These are phyloP conservation scores for Avahi laniger DNA, from an alignment of 2,797 vertebrate species.

Conservation along the genomic window DNA sequence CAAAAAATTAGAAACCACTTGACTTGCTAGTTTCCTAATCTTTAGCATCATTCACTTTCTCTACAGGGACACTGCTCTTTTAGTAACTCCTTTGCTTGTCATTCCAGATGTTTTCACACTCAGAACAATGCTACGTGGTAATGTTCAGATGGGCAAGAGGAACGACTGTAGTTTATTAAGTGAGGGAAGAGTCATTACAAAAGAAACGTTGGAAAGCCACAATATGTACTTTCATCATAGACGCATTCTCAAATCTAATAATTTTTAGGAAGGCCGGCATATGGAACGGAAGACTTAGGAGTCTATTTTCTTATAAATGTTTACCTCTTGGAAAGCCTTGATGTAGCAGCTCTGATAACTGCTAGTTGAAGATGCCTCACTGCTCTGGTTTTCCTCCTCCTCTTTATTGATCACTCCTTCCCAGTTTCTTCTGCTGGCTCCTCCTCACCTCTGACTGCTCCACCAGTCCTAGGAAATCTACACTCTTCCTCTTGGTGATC, in stretches of 20 bases:
- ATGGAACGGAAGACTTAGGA: neutral
- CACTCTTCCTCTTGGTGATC: neutral
- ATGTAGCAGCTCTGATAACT: neutral
- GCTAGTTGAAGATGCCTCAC: neutral
- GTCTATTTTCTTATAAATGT: neutral
- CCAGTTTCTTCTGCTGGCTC: neutral
- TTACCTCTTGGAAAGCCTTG: neutral
- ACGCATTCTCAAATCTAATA: neutral
- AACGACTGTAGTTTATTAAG: neutral
- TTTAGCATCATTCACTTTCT: neutral
- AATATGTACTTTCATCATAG: neutral
- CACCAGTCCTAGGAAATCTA: neutral
- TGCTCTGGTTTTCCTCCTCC: neutral
- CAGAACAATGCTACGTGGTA: neutral
- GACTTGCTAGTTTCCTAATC: neutral
- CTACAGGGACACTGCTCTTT: neutral
- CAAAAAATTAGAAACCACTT: neutral
- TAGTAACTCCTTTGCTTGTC: neutral
- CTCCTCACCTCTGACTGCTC: neutral
- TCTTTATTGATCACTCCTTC: neutral
- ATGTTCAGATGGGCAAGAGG: neutral
- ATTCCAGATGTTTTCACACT: neutral
- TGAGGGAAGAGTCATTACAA: neutral
- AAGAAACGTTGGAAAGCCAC: neutral
- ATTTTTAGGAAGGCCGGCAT: neutral